These are phyloP conservation scores for Sphaeridia pumilis DNA, from an alignment of 2,888 invertebrate species.

Conservation along the genomic window DNA sequence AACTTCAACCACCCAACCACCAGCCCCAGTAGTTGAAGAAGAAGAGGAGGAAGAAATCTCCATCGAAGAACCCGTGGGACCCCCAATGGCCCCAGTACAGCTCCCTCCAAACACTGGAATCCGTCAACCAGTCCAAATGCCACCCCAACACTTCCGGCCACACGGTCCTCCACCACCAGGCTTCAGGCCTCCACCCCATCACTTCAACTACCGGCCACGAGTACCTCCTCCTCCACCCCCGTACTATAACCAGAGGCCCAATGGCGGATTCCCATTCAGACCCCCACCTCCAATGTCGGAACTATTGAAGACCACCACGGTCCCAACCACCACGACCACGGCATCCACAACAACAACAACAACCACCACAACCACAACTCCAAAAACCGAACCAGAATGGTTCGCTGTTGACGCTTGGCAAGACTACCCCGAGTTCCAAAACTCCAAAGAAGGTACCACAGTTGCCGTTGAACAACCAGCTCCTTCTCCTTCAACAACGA, in stretches of 20 bases:
- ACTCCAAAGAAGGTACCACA: background rate
- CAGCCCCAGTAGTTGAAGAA: background rate
- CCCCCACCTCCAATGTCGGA: constrained; percentile 31
- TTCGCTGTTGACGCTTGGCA: constrained; percentile 1
- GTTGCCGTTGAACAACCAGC: background rate
- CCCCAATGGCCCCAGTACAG: constrained; percentile 16
- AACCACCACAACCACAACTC: background rate
- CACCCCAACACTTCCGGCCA: constrained; percentile 9
- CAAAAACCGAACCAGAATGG: background rate
- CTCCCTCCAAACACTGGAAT: constrained; percentile 9
- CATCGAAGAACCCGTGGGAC: constrained; percentile 15
- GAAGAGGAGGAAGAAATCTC: constrained; percentile 8
- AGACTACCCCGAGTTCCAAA: background rate
- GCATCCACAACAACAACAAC: background rate
- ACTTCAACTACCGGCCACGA: constrained; percentile 8
- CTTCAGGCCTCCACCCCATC: constrained; percentile 15
- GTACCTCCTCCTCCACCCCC: constrained; percentile 14
- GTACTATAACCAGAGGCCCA: constrained; percentile 16
- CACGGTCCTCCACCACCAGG: constrained; percentile 4
- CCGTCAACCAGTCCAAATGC: constrained; percentile 1
- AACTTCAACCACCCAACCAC: background rate
- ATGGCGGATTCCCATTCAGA: constrained; percentile 23
- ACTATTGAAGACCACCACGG: constrained; percentile 19
- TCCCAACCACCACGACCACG: constrained; percentile 3
- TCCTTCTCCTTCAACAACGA: background rate